These are phyloP conservation scores for Potamarius usumacintae DNA, from an alignment of 2,113 vertebrate species.

Conservation along the genomic window DNA sequence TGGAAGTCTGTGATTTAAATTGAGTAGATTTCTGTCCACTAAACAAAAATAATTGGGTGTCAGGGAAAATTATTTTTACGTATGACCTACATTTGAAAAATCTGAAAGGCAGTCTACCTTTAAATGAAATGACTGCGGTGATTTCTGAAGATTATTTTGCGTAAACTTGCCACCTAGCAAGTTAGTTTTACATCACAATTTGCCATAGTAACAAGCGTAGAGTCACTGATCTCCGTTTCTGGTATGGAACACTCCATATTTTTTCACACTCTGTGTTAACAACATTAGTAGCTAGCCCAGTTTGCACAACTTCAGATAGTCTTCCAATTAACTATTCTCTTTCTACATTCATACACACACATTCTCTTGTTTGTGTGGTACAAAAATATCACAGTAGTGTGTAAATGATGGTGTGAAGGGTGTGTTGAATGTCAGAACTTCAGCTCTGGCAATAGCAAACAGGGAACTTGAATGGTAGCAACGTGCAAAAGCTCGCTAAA, in stretches of 20 bases:
- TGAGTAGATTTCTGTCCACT: too few relatives aligned
- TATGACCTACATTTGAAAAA: too few relatives aligned
- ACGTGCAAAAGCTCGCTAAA: conserved; percentile 25
- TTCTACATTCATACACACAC: neutral
- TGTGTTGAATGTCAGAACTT: conserved; percentile 65
- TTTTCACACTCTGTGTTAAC: neutral
- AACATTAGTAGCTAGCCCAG: conserved; percentile 12
- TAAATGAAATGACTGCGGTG: neutral
- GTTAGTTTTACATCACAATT: neutral
- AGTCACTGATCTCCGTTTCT: neutral
- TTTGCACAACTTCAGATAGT: neutral
- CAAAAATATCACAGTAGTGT: conserved; percentile 49
- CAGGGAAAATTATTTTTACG: too few relatives aligned
- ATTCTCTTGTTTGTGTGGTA: conserved; percentile 6
- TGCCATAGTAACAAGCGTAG: neutral
- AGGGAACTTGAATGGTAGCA: conserved; percentile 51
- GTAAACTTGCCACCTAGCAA: neutral
- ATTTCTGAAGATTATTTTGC: neutral
- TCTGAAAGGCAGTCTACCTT: too few relatives aligned
- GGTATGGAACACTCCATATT: neutral
- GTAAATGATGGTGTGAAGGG: conserved; percentile 45
- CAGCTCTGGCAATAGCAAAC: conserved; percentile 61
- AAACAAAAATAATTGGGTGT: too few relatives aligned
- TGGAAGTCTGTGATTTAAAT: too few relatives aligned
- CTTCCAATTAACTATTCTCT: neutral